These are phyloP conservation scores for Rattus rattus DNA, from an alignment of 2,113 vertebrate genomes.

Conservation along the genomic window DNA sequence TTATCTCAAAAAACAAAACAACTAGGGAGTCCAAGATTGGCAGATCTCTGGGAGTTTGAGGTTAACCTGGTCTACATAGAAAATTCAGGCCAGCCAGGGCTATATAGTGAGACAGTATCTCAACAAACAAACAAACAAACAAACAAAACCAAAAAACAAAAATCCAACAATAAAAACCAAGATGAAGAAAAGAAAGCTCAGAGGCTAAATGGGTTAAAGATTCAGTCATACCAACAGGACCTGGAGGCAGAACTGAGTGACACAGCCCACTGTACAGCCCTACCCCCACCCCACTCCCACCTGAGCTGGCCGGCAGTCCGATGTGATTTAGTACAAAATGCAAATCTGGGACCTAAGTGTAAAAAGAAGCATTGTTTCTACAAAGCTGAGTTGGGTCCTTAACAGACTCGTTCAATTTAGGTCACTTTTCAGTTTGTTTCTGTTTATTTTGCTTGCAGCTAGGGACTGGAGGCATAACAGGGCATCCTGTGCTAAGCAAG, in stretches of 20 bases:
- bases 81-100: not conserved
- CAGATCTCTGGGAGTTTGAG: too few relatives aligned
- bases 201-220: not conserved
- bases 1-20: not conserved
- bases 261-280: not conserved
- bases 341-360: not conserved
- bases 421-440: not conserved
- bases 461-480: not conserved
- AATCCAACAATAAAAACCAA: not conserved
- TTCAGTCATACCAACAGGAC: too few relatives aligned
- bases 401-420: not conserved
- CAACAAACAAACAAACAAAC: not conserved
- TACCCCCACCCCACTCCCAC: too few relatives aligned
- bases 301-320: not conserved
- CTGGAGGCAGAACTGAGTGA: not conserved
- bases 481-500: not conserved
- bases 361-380: conserved; percentile 54
- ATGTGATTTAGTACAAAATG: not conserved
- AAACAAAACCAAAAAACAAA: not conserved
- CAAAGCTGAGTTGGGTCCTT: conserved; percentile 24
- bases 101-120: not conserved
- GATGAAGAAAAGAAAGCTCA: not conserved
- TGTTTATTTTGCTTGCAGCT: not conserved
- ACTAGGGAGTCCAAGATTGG: too few relatives aligned
- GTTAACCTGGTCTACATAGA: too few relatives aligned